Conservation (phyloP, 2,797 vertebrate genomes). For the Centroberyx gerrardi region DNA sequence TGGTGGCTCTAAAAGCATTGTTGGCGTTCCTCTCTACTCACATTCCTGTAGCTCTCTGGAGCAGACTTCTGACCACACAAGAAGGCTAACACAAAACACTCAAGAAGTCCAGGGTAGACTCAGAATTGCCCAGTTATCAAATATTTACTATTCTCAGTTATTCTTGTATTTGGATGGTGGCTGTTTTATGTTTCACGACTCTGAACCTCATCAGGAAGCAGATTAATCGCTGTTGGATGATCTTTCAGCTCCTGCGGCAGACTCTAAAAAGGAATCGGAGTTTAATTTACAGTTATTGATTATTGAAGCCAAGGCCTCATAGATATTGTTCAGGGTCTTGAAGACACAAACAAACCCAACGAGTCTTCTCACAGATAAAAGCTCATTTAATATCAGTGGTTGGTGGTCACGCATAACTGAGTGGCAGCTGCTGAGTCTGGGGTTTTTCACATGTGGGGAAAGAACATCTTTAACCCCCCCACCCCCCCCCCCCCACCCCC, state of each 20-base stretch:
- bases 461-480: conserved; percentile 40
- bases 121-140: conserved; percentile 55
- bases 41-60: conserved; percentile 72
- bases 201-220: conserved; percentile 44
- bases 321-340: conserved; percentile 29
- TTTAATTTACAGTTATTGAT: conserved; percentile 50
- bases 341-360: conserved; percentile 43
- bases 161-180: conserved; percentile 45
- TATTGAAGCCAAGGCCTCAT: conserved; percentile 16
- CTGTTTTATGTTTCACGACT: background rate
- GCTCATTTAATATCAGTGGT: conserved; percentile 49
- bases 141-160: conserved; percentile 69
- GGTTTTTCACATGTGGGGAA: conserved; percentile 70
- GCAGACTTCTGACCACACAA: conserved; percentile 77
- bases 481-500: background rate
- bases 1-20: conserved; percentile 78
- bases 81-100: conserved; percentile 54
- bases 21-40: conserved; percentile 69
- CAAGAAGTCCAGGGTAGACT: conserved; percentile 16
- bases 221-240: conserved; percentile 43
- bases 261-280: conserved; percentile 24
- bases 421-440: conserved; percentile 62
- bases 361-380: conserved; percentile 50
- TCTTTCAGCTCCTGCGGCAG: background rate
- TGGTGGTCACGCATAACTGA: conserved; percentile 59